Evolutionary conservation across 2,797 vertebrate species (phyloP), one percentile per base, ranked within the genome.

Genomic region (Falco cherrug): DNA sequence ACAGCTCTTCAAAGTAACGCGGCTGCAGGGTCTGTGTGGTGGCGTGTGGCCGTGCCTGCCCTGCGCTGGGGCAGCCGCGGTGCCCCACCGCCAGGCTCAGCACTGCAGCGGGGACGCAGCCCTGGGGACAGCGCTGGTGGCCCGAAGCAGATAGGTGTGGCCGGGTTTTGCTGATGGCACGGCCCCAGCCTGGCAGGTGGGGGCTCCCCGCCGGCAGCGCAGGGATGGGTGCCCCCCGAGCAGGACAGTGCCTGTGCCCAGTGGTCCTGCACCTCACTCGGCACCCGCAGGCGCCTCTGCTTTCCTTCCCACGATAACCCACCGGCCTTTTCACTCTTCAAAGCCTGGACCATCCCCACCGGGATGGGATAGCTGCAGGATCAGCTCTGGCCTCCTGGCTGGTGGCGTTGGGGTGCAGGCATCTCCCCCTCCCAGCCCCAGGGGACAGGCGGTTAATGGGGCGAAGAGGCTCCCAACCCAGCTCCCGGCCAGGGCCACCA

Each of bases 21-120:
- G 61, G n/a, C 37, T 4, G 6, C 10, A 7, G 93, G 24, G 63
- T 29, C 35, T 68, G 74, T 39, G 41, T 2, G 0, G 4, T 3
- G 71, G 5, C 4, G 0, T 1, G 71, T 45, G 83, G 22, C 12
- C 4, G 2, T 79, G 63, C 51, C 28, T 2, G 0, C 21, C 31
- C 37, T 0, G 1, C 1, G 4, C 41, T 5, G 15, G 1, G 2
- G 65, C 82, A 11, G 65, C 37, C 1, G 0, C 17, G 88, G 20
- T 43, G 22, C 14, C 48, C 69, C 33, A 0, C n/a, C 16, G 47
- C 47, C 59, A 13, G 61, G 68, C 47, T 31, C 10, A 6, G 56
- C 54, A 2, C 63, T 70, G n/a, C 0, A 1, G 60, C 26, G 43
- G 54, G 71, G 48, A 41, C 1, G 0, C 1, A 3, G 71, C 43